Evolutionary conservation across 1,140 invertebrate species (phyloP).

Genomic region (Copidosoma floridanum): DNA sequence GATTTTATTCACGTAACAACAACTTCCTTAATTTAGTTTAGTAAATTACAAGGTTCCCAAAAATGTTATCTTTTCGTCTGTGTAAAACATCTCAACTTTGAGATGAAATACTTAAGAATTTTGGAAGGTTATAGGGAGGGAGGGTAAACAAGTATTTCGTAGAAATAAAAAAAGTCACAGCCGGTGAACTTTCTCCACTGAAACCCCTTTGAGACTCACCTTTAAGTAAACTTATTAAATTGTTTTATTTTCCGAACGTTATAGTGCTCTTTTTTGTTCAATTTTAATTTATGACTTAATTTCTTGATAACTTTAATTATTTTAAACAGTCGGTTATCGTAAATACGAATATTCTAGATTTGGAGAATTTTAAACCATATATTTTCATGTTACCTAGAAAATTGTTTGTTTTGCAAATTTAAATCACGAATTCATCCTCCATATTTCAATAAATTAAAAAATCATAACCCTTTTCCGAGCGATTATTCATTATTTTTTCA

Average conservation of each 20-base stretch:
- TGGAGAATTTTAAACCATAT: not conserved
- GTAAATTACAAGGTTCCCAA: too few relatives aligned
- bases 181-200: slow-evolving; percentile 1
- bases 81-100: too few relatives aligned
- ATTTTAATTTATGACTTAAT: too few relatives aligned
- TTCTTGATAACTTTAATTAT: not conserved
- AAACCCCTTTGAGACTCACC: slow-evolving; percentile 5
- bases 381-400: not conserved
- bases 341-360: not conserved
- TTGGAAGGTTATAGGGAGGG: too few relatives aligned
- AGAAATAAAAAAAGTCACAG: slow-evolving; percentile 20
- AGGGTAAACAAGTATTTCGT: slow-evolving; percentile 35
- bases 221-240: slow-evolving; percentile 45
- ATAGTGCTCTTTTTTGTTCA: slow-evolving; percentile 35
- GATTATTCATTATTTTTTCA: too few relatives aligned
- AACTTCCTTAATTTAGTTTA: too few relatives aligned
- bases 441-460: not conserved
- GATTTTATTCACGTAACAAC: too few relatives aligned
- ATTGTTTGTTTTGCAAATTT: not conserved
- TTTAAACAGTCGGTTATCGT: not conserved
- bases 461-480: too few relatives aligned
- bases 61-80: too few relatives aligned
- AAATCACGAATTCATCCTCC: not conserved
- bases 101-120: too few relatives aligned
- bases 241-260: slow-evolving; percentile 44